phyloP scores from a whole-genome alignment of 2,888 invertebrate species.

The Phorcus lineatus region DNA sequence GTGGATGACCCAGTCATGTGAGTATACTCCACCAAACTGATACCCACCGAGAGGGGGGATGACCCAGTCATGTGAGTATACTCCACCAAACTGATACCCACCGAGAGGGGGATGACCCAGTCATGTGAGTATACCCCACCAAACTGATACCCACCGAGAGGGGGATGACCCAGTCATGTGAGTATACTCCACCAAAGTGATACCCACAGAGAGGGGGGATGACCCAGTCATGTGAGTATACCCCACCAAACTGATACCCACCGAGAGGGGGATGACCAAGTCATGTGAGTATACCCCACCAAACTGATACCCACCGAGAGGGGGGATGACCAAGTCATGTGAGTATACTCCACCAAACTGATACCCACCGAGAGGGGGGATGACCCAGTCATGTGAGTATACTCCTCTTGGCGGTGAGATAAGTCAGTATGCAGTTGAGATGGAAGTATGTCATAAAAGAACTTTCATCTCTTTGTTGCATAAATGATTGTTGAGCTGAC shows the following conservation, averaged over 20 bases:
- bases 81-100: slow-evolving; percentile 29
- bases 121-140: slow-evolving; percentile 33
- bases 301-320: too few relatives aligned
- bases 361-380: too few relatives aligned
- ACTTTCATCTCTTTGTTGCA: too few relatives aligned
- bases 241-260: too few relatives aligned
- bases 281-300: too few relatives aligned
- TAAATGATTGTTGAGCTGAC: too few relatives aligned
- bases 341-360: slow-evolving; percentile 22
- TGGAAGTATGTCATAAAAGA: too few relatives aligned
- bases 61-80: slow-evolving; percentile 27
- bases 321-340: slow-evolving; percentile 39
- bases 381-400: slow-evolving; percentile 38
- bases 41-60: too few relatives aligned
- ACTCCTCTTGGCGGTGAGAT: not conserved
- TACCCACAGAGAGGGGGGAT: slow-evolving; percentile 20
- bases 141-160: too few relatives aligned
- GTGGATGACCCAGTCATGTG: slow-evolving; percentile 39
- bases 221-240: not conserved
- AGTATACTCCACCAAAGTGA: slow-evolving; percentile 28
- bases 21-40: not conserved
- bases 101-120: slow-evolving; percentile 35
- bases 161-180: slow-evolving; percentile 6
- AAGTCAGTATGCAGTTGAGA: slow-evolving; percentile 29
- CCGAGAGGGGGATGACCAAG: not conserved